Evolutionary conservation across 2,797 vertebrate genomes (phyloP).

Genomic region (Danio kyathit): DNA sequence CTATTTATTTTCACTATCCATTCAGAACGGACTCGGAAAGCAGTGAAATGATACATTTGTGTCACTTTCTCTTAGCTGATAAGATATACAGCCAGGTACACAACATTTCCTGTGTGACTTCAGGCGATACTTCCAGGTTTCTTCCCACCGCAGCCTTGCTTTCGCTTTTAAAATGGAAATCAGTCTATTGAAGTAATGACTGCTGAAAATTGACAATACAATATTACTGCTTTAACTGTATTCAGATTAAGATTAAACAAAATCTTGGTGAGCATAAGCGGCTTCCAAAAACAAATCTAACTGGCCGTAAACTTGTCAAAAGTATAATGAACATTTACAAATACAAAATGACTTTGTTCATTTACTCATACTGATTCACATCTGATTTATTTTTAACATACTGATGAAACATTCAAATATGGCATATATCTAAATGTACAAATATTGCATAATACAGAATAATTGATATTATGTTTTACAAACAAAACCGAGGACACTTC

Average conservation of each 20-base stretch:
- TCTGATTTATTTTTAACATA: background rate
- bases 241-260: background rate
- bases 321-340: background rate
- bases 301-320: background rate
- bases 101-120: too few species aligned
- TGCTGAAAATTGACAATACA: too few species aligned
- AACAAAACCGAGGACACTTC: slow-evolving; percentile 9
- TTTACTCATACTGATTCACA: background rate
- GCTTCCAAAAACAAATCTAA: background rate
- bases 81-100: too few species aligned
- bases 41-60: too few species aligned
- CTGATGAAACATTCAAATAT: background rate
- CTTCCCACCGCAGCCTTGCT: too few species aligned
- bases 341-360: background rate
- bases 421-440: background rate
- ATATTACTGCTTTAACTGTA: background rate
- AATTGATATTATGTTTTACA: background rate
- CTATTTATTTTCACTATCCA: too few species aligned
- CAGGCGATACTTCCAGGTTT: too few species aligned
- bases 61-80: too few species aligned
- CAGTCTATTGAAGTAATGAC: background rate
- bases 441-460: too few species aligned
- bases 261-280: background rate
- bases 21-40: too few species aligned
- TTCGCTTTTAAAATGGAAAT: too few species aligned